Evolutionary conservation across 2,113 vertebrate genomes (phyloP), one percentile per base, ranked within the genome.

Genomic region (Myiopsitta monachus): DNA sequence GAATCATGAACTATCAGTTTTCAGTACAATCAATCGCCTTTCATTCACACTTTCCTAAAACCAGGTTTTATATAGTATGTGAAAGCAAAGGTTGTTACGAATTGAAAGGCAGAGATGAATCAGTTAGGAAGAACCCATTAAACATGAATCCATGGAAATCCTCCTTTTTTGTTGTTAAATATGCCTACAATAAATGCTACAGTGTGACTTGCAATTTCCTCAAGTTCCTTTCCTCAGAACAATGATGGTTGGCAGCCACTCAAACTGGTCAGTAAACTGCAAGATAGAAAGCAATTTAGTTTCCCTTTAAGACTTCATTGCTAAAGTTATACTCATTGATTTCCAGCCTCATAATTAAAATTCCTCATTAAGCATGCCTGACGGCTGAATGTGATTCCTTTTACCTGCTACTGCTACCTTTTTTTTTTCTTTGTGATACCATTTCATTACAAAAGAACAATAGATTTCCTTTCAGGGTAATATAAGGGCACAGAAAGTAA

Each of bases 141-240:
- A 97, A 94, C 90, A 96, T 94, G 97, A 98, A 97, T 98, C 98
- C 94, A 70, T 97, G 96, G 97, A 97, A 97, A 98, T 97, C 96
- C 97, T 98, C 95, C 97, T 95, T 97, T 93, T 94, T 96, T 96
- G 83, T 98, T 97, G 97, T 97, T 93, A 96, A 96, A 97, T 97
- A 97, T 96, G 88, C 93, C 96, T 95, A 94, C 95, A 97, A 98
- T 97, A 98, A 98, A 97, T 4, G 78, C 88, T 97, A 94, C 94
- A 96, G 94, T 92, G 95, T 82, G 96, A 96, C 97, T 96, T 97
- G 97, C 95, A 96, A 92, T 97, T 96, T 97, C 96, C 97, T 92
- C 92, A 95, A 95, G 97, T 96, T 96, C 95, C 97, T 96, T 97
- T 97, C 95, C 87, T 93, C 44, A 64, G 90, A 97, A 98, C 98